phyloP scores from a whole-genome alignment of 2,797 vertebrate species.

The Typhlichthys eigenmanni region DNA sequence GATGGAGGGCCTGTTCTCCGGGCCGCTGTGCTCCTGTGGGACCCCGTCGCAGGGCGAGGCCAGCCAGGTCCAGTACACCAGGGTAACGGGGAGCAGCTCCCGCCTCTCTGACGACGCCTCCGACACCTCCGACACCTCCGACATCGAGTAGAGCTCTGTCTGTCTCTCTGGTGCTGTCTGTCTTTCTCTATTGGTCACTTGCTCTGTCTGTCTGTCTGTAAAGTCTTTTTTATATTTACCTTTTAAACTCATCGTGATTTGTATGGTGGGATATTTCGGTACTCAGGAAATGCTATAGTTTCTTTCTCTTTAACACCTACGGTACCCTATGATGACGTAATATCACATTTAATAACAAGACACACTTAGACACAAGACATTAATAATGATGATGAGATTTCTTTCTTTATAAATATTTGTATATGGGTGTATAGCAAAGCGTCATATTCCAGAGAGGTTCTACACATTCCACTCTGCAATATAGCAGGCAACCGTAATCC shows the following conservation, averaged over 20 bases:
- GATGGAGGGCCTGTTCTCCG: slow-evolving; percentile 88
- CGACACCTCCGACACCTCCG: slow-evolving; percentile 82
- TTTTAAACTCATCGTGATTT: too few species aligned
- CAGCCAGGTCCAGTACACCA: slow-evolving; percentile 85
- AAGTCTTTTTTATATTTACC: too few species aligned
- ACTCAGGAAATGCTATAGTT: too few species aligned
- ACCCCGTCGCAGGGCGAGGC: slow-evolving; percentile 36
- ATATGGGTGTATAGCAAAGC: slow-evolving; percentile 19
- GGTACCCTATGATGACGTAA: not conserved
- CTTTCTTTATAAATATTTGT: not conserved
- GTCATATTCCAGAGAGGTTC: slow-evolving; percentile 18
- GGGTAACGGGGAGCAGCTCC: slow-evolving; percentile 91
- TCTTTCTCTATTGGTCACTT: too few species aligned
- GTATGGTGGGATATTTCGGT: too few species aligned
- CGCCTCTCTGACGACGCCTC: slow-evolving; percentile 86
- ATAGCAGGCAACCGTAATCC: too few species aligned
- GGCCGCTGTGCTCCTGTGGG: slow-evolving; percentile 88
- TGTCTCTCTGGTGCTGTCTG: too few species aligned
- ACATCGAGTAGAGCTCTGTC: slow-evolving; percentile 78
- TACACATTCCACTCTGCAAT: not conserved
- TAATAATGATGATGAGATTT: not conserved
- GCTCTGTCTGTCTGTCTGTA: too few species aligned
- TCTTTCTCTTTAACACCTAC: too few species aligned
- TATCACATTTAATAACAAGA: not conserved
- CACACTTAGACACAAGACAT: not conserved